phyloP scores from a whole-genome alignment of 1,140 invertebrate species.

The Euglossa dilemma region DNA sequence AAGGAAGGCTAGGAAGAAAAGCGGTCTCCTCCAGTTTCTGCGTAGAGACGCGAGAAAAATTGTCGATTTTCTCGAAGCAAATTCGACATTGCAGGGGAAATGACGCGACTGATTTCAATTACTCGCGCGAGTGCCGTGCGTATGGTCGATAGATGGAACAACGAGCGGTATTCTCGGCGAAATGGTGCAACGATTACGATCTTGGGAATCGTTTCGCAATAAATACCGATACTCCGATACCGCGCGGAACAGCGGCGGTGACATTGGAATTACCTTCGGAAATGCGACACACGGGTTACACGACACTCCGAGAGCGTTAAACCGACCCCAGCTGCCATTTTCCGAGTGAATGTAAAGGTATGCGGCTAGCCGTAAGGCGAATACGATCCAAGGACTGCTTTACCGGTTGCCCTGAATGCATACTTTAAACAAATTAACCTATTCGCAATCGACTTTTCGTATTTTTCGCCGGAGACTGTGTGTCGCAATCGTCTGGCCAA shows the following conservation, averaged over 20 bases:
- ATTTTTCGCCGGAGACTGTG: not conserved
- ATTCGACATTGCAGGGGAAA: not conserved
- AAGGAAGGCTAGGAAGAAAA: not conserved
- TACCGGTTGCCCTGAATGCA: constrained; percentile 14
- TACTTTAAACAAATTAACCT: constrained; percentile 28
- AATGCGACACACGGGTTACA: not conserved
- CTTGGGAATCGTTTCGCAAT: constrained; percentile 24
- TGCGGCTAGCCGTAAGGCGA: not conserved
- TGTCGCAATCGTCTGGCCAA: not conserved
- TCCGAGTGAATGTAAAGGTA: constrained; percentile 41
- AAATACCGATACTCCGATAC: constrained; percentile 17
- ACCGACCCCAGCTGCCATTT: constrained; percentile 16
- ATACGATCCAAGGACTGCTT: constrained; percentile 25
- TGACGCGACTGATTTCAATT: not conserved
- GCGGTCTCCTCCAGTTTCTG: no score
- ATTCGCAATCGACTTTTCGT: not conserved
- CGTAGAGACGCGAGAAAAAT: not conserved
- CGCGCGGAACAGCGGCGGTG: not conserved
- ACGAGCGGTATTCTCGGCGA: not conserved
- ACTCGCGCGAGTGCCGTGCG: not conserved
- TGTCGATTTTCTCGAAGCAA: not conserved
- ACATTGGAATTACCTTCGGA: constrained; percentile 26
- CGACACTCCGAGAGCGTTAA: constrained; percentile 18
- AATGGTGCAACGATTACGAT: constrained; percentile 2
- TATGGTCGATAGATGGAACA: not conserved